A percentile compares a stretch with the other conserved stretches of the same genome.
Evolutionary conservation across 2,113 vertebrate species (phyloP).

Genomic region (Sciurus niger): DNA sequence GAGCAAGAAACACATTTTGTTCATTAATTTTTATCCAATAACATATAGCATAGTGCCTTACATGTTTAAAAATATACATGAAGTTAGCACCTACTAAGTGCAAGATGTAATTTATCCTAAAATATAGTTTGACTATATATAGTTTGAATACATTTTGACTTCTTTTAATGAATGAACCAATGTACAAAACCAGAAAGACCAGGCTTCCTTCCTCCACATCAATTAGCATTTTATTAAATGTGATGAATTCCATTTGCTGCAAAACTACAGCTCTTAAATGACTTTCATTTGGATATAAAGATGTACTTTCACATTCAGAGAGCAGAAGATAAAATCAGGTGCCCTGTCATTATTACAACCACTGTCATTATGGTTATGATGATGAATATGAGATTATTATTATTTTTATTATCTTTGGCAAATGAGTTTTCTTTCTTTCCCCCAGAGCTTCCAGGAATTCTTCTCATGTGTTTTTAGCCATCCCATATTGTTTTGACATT

Average conservation of each 20-base stretch:
- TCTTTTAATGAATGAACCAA: conserved; percentile 65
- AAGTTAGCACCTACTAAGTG: background rate
- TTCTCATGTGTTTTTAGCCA: conserved; percentile 37
- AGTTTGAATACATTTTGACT: background rate
- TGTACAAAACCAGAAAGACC: conserved; percentile 77
- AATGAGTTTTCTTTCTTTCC: conserved; percentile 66
- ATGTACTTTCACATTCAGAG: conserved; percentile 71
- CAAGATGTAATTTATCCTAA: background rate
- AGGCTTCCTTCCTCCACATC: conserved; percentile 82
- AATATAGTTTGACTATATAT: background rate
- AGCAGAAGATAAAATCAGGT: conserved; percentile 84
- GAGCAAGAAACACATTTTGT: background rate
- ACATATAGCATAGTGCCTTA: background rate
- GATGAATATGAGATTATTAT: conserved; percentile 76
- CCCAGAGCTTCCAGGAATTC: conserved; percentile 30
- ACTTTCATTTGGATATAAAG: conserved; percentile 85
- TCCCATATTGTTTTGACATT: conserved; percentile 29
- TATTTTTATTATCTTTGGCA: conserved; percentile 77
- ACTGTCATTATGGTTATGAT: conserved; percentile 49
- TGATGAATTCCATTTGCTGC: conserved; percentile 87
- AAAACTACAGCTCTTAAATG: conserved; percentile 71
- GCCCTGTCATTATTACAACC: conserved; percentile 54
- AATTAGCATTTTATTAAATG: conserved; percentile 90
- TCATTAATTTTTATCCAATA: background rate
- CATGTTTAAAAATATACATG: background rate